Evolutionary conservation across 2,888 invertebrate species (phyloP).

Genomic region (Calameuta idolon): DNA sequence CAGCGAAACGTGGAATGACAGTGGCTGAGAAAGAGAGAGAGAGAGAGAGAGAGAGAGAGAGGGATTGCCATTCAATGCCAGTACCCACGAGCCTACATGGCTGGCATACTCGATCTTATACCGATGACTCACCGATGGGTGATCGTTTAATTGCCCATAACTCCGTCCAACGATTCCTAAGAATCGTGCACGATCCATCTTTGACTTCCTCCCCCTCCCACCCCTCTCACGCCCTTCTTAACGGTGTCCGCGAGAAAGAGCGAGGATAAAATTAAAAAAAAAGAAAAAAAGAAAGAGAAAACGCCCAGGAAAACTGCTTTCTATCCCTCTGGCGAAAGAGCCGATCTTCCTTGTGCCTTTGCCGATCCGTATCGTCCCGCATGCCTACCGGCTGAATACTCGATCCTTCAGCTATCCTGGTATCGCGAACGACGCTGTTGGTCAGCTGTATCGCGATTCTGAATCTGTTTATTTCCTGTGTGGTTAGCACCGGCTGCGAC

Average conservation of each 20-base stretch:
- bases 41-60: not conserved
- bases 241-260: not conserved
- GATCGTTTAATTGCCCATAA: not conserved
- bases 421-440: not conserved
- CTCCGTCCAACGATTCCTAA: not conserved
- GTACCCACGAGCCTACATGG: not conserved
- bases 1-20: not conserved
- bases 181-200: not conserved
- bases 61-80: not conserved
- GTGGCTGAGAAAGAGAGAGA: not conserved
- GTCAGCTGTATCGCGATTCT: not conserved
- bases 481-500: not conserved
- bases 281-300: not conserved
- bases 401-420: not conserved
- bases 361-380: not conserved
- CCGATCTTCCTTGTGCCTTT: not conserved
- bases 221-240: not conserved
- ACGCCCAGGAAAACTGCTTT: not conserved
- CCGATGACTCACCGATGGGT: not conserved
- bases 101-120: not conserved
- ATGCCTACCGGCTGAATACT: not conserved
- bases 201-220: not conserved
- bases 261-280: not conserved
- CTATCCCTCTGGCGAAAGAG: not conserved
- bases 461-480: not conserved